phyloP scores from a whole-genome alignment of 2,797 vertebrate species.

The Enteromius thamalakanensis region DNA sequence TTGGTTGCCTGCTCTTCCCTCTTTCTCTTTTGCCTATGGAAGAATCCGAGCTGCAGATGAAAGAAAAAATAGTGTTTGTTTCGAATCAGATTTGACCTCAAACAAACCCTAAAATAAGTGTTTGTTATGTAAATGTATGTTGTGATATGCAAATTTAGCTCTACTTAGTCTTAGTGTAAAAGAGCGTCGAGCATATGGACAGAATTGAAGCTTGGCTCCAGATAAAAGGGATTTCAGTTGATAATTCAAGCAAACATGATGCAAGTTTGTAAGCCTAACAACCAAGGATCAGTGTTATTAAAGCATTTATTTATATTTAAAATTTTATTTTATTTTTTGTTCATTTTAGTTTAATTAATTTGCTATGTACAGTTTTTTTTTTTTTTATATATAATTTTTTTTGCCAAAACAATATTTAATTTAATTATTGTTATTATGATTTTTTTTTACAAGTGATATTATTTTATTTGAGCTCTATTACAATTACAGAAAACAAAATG shows the following conservation, averaged over 20 bases:
- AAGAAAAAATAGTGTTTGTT: conserved; percentile 38
- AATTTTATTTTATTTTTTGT: neutral
- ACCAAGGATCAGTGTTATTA: neutral
- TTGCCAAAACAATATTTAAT: no score
- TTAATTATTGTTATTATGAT: no score
- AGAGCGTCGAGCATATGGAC: neutral
- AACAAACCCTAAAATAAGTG: neutral
- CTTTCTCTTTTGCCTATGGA: conserved; percentile 78
- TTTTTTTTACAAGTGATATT: neutral
- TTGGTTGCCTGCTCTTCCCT: conserved; percentile 71
- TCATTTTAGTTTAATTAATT: neutral
- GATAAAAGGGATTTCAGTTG: neutral
- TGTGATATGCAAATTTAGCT: neutral
- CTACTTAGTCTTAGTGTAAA: neutral
- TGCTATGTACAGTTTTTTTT: neutral
- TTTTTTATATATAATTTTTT: no score
- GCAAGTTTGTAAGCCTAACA: neutral
- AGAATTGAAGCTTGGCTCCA: neutral
- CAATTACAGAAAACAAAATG: neutral
- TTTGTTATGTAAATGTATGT: neutral
- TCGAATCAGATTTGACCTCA: neutral
- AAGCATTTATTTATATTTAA: neutral
- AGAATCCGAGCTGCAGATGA: conserved; percentile 88
- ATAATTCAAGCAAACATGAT: neutral
- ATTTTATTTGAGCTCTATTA: neutral